Evolutionary conservation across 2,797 vertebrate species (phyloP).

Genomic region (Babyrousa celebensis): DNA sequence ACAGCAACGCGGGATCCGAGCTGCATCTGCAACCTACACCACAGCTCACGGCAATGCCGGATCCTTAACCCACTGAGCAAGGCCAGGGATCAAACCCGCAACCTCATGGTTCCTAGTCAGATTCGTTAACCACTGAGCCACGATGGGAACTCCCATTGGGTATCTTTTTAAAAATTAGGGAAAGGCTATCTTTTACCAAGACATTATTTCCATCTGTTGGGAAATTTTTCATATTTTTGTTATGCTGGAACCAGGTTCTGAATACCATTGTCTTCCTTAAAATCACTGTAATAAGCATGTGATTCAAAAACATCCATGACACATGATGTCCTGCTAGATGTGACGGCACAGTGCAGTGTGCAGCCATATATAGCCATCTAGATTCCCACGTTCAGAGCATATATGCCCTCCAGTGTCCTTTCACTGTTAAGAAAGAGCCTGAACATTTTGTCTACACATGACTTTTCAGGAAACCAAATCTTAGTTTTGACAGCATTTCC

Average conservation of each 20-base stretch:
- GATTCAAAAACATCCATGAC: neutral
- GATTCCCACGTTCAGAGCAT: neutral
- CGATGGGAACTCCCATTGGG: too few relatives aligned
- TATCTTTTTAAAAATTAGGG: neutral
- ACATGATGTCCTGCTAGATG: neutral
- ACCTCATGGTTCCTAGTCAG: too few relatives aligned
- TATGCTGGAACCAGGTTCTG: neutral
- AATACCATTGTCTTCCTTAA: neutral
- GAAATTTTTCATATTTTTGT: neutral
- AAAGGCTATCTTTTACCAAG: neutral
- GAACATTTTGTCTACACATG: neutral
- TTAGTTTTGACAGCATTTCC: neutral
- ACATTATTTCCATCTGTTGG: neutral
- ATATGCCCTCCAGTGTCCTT: neutral
- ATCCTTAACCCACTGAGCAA: too few relatives aligned
- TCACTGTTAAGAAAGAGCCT: neutral
- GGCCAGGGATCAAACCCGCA: too few relatives aligned
- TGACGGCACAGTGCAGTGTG: fast-evolving
- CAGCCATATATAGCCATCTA: neutral
- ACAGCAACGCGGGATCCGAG: too few relatives aligned
- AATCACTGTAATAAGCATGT: neutral
- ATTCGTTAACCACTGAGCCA: too few relatives aligned
- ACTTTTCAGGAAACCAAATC: neutral
- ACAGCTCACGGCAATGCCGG: too few relatives aligned
- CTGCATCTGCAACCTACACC: too few relatives aligned